A percentile compares a stretch with the other conserved stretches of the same genome.
Conservation (phyloP, 2,888 invertebrate species). For the Flexamia atlantica region DNA sequence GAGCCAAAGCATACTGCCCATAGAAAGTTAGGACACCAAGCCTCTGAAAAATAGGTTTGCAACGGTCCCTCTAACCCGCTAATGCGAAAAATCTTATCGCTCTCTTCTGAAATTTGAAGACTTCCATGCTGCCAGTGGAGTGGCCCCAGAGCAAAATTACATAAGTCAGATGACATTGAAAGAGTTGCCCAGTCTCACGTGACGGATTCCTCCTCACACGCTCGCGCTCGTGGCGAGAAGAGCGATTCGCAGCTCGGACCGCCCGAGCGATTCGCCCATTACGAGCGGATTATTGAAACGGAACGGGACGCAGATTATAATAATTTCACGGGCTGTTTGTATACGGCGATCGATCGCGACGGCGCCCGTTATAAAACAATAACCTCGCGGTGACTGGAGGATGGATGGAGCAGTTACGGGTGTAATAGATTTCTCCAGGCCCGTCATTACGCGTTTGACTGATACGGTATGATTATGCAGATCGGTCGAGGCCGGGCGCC, state of each 20-base stretch:
- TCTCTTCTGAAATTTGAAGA: no score
- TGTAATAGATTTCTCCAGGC: conserved; percentile 68
- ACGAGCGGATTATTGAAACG: conserved; percentile 39
- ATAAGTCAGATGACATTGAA: no score
- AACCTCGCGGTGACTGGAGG: conserved; percentile 18
- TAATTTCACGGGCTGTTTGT: conserved; percentile 47
- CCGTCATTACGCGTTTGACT: conserved; percentile 67
- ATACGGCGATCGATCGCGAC: conserved; percentile 26
- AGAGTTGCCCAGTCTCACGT: no score
- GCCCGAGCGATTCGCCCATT: conserved; percentile 1
- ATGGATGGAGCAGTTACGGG: conserved; percentile 59
- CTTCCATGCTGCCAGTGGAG: no score
- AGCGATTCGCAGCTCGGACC: not conserved
- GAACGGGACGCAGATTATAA: conserved; percentile 34
- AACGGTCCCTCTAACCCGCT: no score
- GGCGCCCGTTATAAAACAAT: conserved; percentile 51
- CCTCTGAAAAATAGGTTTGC: no score
- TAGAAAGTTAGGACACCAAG: no score
- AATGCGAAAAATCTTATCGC: no score
- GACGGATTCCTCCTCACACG: no score
- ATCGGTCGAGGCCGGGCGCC: conserved; percentile 30
- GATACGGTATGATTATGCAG: conserved; percentile 68
- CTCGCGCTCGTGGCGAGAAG: no score
- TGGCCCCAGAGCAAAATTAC: no score
- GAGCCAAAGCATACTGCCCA: no score